phyloP scores from a whole-genome alignment of 2,888 invertebrate genomes.

The Drosophila mulleri region DNA sequence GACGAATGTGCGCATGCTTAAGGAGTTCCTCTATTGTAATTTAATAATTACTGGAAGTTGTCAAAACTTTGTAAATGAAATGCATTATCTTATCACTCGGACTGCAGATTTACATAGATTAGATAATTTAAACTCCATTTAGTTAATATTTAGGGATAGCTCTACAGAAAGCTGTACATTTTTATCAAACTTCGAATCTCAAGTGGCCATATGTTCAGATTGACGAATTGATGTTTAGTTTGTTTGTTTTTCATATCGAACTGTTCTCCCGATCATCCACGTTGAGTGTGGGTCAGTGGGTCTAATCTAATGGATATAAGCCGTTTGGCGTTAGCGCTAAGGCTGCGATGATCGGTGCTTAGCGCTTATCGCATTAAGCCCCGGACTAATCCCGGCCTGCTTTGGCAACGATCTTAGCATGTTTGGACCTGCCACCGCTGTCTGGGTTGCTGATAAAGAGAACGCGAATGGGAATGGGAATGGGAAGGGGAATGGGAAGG shows the following conservation, averaged over 20 bases:
- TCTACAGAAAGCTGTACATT: no score
- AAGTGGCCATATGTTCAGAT: neutral
- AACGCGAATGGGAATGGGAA: neutral
- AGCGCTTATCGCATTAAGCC: conserved; percentile 60
- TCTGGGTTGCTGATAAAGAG: conserved; percentile 26
- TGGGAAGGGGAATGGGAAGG: neutral
- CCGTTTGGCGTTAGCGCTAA: conserved; percentile 32
- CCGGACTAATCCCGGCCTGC: conserved; percentile 40
- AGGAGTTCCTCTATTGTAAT: neutral
- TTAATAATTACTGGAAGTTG: neutral
- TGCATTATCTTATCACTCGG: no score
- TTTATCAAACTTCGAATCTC: no score
- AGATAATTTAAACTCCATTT: no score
- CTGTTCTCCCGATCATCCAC: neutral
- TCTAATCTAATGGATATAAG: conserved; percentile 35
- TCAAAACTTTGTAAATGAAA: neutral
- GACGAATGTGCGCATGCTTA: no score
- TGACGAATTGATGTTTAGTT: neutral
- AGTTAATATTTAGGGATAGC: no score
- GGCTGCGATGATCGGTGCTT: conserved; percentile 47
- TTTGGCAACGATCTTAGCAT: conserved; percentile 51
- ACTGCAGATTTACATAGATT: no score
- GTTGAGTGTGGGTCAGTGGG: neutral
- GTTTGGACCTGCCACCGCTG: conserved; percentile 47
- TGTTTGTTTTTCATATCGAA: neutral